phyloP scores from a whole-genome alignment of 2,113 vertebrate species.

The Eublepharis macularius region DNA sequence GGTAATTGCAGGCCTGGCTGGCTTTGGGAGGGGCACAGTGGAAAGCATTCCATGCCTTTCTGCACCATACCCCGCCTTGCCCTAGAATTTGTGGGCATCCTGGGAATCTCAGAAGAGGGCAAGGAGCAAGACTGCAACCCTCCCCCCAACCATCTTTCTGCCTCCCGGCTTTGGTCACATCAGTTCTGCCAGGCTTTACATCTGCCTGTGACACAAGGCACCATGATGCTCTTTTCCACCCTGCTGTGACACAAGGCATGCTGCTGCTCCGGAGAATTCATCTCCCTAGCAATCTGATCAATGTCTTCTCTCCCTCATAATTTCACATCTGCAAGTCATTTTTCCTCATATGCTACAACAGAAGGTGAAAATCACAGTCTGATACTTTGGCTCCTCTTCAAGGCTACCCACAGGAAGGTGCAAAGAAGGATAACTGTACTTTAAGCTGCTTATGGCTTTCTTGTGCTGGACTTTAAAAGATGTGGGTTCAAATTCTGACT shows the following conservation, averaged over 20 bases:
- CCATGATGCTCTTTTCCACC: background rate
- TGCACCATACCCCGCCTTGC: background rate
- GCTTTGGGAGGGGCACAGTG: background rate
- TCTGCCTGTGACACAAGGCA: background rate
- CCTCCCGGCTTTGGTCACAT: too few species aligned
- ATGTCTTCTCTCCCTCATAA: background rate
- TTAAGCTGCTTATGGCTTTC: background rate
- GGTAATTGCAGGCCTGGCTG: background rate
- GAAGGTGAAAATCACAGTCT: background rate
- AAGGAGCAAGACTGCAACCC: background rate
- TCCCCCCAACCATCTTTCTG: background rate
- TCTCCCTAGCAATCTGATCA: background rate
- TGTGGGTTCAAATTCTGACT: background rate
- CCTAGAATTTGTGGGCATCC: background rate
- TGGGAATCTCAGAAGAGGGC: background rate
- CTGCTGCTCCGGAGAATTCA: background rate
- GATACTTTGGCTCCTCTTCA: background rate
- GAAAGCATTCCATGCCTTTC: background rate
- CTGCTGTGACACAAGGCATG: rapidly evolving
- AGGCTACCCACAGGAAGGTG: background rate
- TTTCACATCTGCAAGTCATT: background rate
- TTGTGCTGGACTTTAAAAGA: background rate
- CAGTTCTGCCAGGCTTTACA: background rate
- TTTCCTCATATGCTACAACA: background rate
- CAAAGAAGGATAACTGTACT: background rate